Percentiles rank a stretch among this genome's conserved stretches.
These are phyloP conservation scores for Myiopsitta monachus DNA, from an alignment of 2,113 vertebrate species.

Conservation along the genomic window DNA sequence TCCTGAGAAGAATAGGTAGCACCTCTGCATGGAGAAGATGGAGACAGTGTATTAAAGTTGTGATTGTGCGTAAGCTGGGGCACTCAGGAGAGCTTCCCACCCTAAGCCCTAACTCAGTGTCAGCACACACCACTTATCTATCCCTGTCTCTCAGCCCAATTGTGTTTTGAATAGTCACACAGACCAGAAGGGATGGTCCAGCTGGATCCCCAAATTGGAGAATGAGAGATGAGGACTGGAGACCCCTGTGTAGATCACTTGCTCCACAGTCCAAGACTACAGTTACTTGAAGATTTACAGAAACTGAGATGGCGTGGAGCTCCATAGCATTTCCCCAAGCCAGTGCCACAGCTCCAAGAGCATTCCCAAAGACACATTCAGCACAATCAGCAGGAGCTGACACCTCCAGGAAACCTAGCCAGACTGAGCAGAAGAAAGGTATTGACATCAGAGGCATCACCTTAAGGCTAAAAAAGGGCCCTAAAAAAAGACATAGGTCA, in stretches of 20 bases:
- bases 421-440: neutral
- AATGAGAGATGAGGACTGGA: neutral
- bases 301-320: neutral
- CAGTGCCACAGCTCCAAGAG: neutral
- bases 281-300: neutral
- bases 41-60: neutral
- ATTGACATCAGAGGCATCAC: neutral
- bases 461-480: neutral
- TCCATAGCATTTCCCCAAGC: neutral
- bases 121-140: neutral
- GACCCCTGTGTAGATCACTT: neutral
- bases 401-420: neutral
- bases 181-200: neutral
- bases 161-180: neutral
- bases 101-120: too few relatives aligned
- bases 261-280: neutral
- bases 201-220: neutral
- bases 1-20: neutral
- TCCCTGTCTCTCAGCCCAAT: neutral
- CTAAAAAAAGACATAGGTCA: constrained; percentile 9
- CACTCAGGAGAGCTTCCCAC: neutral
- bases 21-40: neutral
- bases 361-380: neutral
- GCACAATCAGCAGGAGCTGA: neutral
- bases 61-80: neutral